Evolutionary conservation across 2,888 invertebrate genomes (phyloP), one percentile per base, ranked within the genome.

Genomic region (Pocota personata): DNA sequence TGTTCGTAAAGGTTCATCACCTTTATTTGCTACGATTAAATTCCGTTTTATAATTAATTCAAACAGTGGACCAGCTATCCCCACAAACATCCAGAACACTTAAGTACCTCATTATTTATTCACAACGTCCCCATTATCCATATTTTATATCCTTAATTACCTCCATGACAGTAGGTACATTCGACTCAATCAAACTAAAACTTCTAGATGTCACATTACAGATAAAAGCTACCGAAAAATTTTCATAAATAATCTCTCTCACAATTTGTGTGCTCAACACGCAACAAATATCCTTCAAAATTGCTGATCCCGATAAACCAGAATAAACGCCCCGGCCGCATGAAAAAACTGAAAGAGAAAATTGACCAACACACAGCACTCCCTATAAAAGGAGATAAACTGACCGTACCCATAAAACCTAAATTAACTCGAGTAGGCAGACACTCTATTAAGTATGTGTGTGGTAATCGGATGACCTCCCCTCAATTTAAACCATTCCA

Each of bases 381-480:
- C 58, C 6, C 77, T n/a, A 35, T 46, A 62, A 52, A 52, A 60
- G 32, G 52, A 40, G 78, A 83, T 83, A 67, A 73, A 73, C 78
- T 69, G 60, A 24, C 72, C 72, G 55, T 62, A 27, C 60, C 60
- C 73, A 73, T 78, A 66, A 78, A 78, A 83, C 30, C 73, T 48
- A 78, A 62, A 73, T 83, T 78, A 78, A 83, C 60, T 78, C 69
- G 35, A 60, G 52, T 73, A 62, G 30, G 32, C 67, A 66, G 60
- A 78, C 27, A 67, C 46, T 55, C 60, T 72, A 73, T 66, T 52
- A 66, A 37, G 46, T 16, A 52, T 60, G 40, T 82, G 66, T 71
- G 66, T 27, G 35, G 62, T 60, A 64, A 78, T 83, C 67, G 37
- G 73, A 82, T 82, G 71, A 77, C 71, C 77, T 67, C 58, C 66